Percentiles rank a stretch among this genome's conserved stretches.
Evolutionary conservation across 2,797 vertebrate species (phyloP).

Genomic region (Sphaeramia orbicularis): DNA sequence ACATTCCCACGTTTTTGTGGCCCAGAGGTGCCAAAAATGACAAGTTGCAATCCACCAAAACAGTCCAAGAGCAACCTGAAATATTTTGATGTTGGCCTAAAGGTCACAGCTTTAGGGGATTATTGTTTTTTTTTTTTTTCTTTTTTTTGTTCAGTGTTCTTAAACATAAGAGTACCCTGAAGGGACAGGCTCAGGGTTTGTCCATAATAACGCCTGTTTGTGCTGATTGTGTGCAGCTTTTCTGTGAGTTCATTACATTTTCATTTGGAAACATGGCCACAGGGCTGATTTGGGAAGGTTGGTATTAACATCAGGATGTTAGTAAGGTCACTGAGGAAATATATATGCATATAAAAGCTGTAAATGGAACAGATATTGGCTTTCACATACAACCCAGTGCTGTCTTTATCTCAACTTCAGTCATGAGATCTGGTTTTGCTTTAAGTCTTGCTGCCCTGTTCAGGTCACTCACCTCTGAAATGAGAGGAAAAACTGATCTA

Average conservation of each 20-base stretch:
- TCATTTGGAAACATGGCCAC: slow-evolving; percentile 28
- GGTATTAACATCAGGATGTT: slow-evolving; percentile 5
- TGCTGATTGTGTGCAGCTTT: slow-evolving; percentile 9
- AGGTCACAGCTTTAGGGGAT: slow-evolving; percentile 42
- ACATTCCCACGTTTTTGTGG: background rate
- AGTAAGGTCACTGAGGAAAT: slow-evolving; percentile 14
- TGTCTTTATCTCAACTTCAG: background rate
- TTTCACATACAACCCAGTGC: background rate
- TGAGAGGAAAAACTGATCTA: slow-evolving; percentile 1
- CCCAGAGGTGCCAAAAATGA: slow-evolving; percentile 1
- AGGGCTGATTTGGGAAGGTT: background rate
- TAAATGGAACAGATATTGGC: background rate
- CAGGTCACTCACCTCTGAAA: slow-evolving; percentile 17
- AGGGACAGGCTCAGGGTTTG: slow-evolving; percentile 32
- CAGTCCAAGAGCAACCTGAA: slow-evolving; percentile 1
- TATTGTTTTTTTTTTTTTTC: slow-evolving; percentile 5
- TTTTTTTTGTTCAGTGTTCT: too few species aligned
- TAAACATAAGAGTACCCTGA: slow-evolving; percentile 8
- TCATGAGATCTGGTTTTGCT: background rate
- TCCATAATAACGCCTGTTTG: background rate
- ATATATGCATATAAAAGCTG: background rate
- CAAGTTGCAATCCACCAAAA: background rate
- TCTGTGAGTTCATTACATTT: slow-evolving; percentile 8
- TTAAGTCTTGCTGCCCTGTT: background rate
- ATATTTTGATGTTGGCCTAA: slow-evolving; percentile 17